These are phyloP conservation scores for Cynocephalus volans DNA, from an alignment of 2,113 vertebrate genomes.

Conservation along the genomic window DNA sequence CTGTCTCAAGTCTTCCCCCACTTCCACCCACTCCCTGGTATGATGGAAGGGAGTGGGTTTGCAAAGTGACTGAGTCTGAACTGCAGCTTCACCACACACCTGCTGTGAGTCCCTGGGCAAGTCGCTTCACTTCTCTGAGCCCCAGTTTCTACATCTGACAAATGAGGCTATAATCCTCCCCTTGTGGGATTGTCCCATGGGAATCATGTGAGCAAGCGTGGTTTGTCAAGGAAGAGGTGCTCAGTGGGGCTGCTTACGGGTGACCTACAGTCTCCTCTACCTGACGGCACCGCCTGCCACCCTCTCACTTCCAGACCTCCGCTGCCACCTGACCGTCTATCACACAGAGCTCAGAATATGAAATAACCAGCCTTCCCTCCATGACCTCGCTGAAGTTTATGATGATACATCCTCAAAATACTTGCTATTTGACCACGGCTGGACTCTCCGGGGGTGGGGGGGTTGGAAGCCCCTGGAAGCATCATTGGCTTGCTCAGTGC, in stretches of 20 bases:
- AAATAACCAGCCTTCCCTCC: neutral
- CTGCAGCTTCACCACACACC: fast-evolving
- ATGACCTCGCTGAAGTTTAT: neutral
- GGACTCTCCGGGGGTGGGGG: fast-evolving
- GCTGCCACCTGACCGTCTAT: neutral
- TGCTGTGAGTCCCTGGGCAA: neutral
- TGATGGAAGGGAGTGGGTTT: neutral
- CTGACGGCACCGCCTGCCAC: neutral
- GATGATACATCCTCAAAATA: fast-evolving
- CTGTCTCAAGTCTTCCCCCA: neutral
- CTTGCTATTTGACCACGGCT: fast-evolving
- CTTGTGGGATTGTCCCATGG: fast-evolving
- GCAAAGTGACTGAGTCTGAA: neutral
- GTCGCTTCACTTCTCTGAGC: neutral
- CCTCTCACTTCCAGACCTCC: neutral
- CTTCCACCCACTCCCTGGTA: fast-evolving
- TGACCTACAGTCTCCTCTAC: neutral
- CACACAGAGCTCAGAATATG: fast-evolving
- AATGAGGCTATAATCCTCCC: too few relatives aligned
- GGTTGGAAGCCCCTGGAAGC: neutral
- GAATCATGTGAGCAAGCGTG: neutral
- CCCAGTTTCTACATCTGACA: neutral
- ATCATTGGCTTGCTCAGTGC: neutral
- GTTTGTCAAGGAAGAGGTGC: fast-evolving
- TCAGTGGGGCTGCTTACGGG: fast-evolving